Evolutionary conservation across 64 coral and sea anemone genomes (phyloP), one percentile per base, ranked within the genome.

Genomic region (Stichodactyla mertensii): DNA sequence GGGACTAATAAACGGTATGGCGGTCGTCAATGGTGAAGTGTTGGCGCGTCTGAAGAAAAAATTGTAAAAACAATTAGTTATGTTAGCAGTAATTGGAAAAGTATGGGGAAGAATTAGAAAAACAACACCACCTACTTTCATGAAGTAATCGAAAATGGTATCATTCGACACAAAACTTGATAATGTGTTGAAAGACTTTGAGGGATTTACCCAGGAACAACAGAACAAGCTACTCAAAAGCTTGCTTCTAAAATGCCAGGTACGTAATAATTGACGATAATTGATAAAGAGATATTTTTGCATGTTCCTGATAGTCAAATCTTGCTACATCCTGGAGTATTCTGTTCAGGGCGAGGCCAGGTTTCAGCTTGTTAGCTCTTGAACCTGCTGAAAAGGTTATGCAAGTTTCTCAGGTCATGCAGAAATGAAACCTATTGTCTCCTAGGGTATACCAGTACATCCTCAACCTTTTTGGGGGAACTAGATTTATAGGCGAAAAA

Each of bases 231-330:
- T 92, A 7, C 51, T 92, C 13, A 82, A 82, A 92, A 28, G 80
- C 15, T 64, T 92, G 31, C 86, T 92, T 11, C 52, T 87, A 14
- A 87, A 87, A 67, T 92, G 90, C 52, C 90, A 92, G 85, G 90
- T 92, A 55, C 55, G 88, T 54, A 15, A 16, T 3, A 54, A 54
- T 5, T 82, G 19, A 66, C 22, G 16, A 27, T 1, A 28, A 58
- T 58, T 15, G 0, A 58, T 58, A 15, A 58, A 58, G 56, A 11
- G 56, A 11, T 5, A 15, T 45, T 45, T 45, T 45, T 45, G 36
- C 36, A 45, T 45, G 36, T 45, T 45, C 36, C 36, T 45, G 36
- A 45, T 45, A 3, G 36, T 45, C 36, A 45, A 45, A 45, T 4
- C 36, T 45, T 45, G 36, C 36, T 45, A 45, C 36, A 45, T 45